Evolutionary conservation across 2,888 invertebrate species (phyloP).

Genomic region (Fabriciana adippe): DNA sequence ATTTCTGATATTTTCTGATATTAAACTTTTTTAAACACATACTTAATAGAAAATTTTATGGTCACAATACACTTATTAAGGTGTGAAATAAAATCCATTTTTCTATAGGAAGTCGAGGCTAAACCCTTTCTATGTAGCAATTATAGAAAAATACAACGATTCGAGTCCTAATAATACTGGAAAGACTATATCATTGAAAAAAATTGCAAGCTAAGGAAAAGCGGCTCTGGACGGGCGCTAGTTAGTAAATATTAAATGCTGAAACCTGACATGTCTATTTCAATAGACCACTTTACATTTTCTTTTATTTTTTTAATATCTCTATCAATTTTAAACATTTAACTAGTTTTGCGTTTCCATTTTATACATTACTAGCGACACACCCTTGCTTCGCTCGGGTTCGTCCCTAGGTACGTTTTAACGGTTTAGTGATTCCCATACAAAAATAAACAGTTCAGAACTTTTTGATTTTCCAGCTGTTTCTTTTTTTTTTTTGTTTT

Average conservation of each 20-base stretch:
- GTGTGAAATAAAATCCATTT: no score
- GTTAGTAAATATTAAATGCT: slow-evolving; percentile 12
- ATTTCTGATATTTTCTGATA: no score
- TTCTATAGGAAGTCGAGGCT: neutral
- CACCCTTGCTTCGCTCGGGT: no score
- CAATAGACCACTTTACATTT: slow-evolving; percentile 2
- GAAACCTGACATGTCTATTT: slow-evolving; percentile 11
- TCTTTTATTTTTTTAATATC: neutral
- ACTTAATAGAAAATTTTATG: no score
- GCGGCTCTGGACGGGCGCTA: neutral
- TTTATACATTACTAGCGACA: no score
- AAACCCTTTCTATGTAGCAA: neutral
- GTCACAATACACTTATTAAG: no score
- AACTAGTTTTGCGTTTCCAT: neutral
- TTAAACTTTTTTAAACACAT: no score
- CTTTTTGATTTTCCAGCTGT: no score
- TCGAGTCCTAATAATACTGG: neutral
- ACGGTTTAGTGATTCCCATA: no score
- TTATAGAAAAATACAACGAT: neutral
- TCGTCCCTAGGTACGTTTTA: no score
- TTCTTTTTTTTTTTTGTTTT: no score
- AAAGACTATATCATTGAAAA: neutral
- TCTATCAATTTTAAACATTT: neutral
- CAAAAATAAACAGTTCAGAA: no score
- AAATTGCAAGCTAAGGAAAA: slow-evolving; percentile 3